Percentiles rank a stretch among this genome's conserved stretches.
Evolutionary conservation across 1,140 invertebrate genomes (phyloP).

Genomic region (Tetramorium parvispinum): DNA sequence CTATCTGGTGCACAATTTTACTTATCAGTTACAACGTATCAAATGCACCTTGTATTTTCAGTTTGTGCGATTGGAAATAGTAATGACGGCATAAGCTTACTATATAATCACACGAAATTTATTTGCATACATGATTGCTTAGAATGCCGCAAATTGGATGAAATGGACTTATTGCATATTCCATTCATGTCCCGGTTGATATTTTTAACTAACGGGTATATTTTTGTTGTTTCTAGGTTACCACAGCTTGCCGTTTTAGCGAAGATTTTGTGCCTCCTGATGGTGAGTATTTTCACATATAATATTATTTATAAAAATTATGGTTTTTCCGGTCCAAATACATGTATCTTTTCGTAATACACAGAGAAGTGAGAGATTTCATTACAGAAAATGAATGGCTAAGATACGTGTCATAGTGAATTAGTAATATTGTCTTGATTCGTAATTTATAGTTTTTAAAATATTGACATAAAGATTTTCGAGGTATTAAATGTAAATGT

Average conservation of each 20-base stretch:
- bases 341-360: not conserved
- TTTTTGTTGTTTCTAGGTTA: constrained; percentile 89
- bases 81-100: constrained; percentile 23
- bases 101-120: constrained; percentile 63
- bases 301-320: constrained; percentile 12
- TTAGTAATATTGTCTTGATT: not conserved
- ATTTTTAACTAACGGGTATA: constrained; percentile 37
- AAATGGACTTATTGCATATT: constrained; percentile 41
- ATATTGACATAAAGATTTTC: not conserved
- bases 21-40: constrained; percentile 67
- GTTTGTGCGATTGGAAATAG: constrained; percentile 61
- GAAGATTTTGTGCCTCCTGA: constrained; percentile 94
- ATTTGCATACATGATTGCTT: constrained; percentile 66
- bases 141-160: constrained; percentile 59
- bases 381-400: not conserved
- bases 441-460: not conserved
- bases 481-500: not conserved
- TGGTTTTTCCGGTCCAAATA: not conserved
- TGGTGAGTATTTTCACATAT: constrained; percentile 87
- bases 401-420: not conserved
- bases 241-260: constrained; percentile 94
- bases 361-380: not conserved
- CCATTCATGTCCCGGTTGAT: not conserved
- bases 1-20: constrained; percentile 52
- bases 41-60: constrained; percentile 59